These are phyloP conservation scores for Phycodurus eques DNA, from an alignment of 2,113 vertebrate genomes.

Conservation along the genomic window DNA sequence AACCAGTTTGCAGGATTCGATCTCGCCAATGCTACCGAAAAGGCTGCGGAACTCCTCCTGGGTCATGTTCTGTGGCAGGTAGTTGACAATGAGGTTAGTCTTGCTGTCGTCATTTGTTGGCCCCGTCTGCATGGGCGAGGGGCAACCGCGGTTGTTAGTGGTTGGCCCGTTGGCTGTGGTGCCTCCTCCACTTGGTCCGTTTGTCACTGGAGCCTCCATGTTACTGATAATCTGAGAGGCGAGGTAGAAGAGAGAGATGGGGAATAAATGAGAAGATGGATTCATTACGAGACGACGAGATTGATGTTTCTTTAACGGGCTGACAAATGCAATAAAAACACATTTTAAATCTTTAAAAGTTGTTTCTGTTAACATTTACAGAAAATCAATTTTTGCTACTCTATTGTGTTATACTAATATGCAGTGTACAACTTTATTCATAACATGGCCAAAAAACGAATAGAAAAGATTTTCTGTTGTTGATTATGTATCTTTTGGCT, in stretches of 20 bases:
- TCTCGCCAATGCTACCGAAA: constrained; percentile 99
- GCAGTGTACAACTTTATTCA: not conserved
- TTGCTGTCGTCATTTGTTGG: constrained; percentile 98
- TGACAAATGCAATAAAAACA: not conserved
- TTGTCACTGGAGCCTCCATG: constrained; percentile 99
- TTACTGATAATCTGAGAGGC: constrained; percentile 95
- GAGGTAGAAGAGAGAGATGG: constrained; percentile 7
- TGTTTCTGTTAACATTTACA: not conserved
- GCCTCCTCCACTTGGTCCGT: constrained; percentile 87
- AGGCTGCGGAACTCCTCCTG: constrained; percentile 99
- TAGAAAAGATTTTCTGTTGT: not conserved
- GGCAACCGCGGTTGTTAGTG: constrained; percentile 97
- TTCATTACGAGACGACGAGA: not conserved
- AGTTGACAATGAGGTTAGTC: constrained; percentile 99
- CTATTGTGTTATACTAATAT: not conserved
- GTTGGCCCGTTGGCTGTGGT: constrained; percentile 96
- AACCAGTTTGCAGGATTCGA: constrained; percentile 99
- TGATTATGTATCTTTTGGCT: not conserved
- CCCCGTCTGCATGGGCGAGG: constrained; percentile 98
- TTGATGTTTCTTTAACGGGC: not conserved
- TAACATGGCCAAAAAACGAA: not conserved
- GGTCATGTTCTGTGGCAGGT: constrained; percentile 99
- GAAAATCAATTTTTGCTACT: not conserved
- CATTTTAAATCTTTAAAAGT: not conserved
- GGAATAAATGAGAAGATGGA: constrained; percentile 6